These are phyloP conservation scores for Zoanthus sansibaricus DNA, from an alignment of 92 coral and sea anemone genomes.

Conservation along the genomic window DNA sequence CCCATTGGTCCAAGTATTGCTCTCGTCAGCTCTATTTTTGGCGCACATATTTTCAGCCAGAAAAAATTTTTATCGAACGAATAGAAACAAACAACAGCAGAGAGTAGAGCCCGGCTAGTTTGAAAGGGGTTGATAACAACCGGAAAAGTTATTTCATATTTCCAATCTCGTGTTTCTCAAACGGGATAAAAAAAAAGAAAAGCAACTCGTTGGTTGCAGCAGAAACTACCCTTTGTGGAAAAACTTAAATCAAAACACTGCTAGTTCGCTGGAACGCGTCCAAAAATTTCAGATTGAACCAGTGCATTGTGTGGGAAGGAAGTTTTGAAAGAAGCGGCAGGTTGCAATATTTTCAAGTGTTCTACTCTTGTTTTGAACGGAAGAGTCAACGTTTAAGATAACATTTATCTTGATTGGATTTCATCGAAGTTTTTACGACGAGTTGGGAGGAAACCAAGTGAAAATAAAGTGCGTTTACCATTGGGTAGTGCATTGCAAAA, in stretches of 20 bases:
- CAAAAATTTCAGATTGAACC: conserved; percentile 2
- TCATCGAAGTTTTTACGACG: neutral
- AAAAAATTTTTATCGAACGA: conserved; percentile 46
- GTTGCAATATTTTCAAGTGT: conserved; percentile 1
- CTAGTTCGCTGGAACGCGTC: conserved; percentile 36
- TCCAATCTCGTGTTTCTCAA: neutral
- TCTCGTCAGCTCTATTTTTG: conserved; percentile 82
- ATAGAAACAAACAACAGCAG: conserved; percentile 46
- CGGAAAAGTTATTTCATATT: neutral
- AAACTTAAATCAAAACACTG: neutral
- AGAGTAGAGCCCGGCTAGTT: conserved; percentile 44
- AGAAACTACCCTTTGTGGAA: neutral
- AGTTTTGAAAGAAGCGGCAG: neutral
- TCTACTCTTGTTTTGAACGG: conserved; percentile 15
- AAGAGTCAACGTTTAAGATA: conserved; percentile 4
- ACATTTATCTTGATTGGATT: neutral
- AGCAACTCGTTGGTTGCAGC: neutral
- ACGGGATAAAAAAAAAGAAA: neutral
- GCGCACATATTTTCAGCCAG: conserved; percentile 54
- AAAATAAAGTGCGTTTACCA: neutral
- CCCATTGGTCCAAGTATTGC: conserved; percentile 65
- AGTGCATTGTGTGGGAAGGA: conserved; percentile 13
- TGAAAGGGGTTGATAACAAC: conserved; percentile 27
- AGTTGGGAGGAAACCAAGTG: neutral
- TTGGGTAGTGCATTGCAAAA: neutral